Base-by-base conservation (phyloP, 2,113 vertebrate species). In the pig (Sus scrofa) region DNA sequence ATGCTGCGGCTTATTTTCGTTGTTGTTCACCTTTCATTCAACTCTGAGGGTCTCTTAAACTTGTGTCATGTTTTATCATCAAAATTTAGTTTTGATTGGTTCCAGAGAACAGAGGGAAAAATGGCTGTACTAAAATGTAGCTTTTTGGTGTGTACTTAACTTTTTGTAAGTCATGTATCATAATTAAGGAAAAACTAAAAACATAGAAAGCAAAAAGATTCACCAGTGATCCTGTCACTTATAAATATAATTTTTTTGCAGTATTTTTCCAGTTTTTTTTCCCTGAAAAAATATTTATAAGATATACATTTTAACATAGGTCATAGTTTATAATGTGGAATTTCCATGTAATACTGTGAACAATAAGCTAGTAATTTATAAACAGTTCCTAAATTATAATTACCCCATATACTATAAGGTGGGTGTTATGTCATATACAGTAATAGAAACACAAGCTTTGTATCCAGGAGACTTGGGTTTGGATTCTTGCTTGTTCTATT, bases 131-230 rank as follows among this genome's bases (percentile, higher is more conserved):
- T 27, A 32, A 91, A 88, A 88, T 58, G 9, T 44, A 90, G 27
- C 26, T 44, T 73, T 32, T 70, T 54, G 18, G 5, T 62, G n/a
- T 86, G 13, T 65, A 12, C 26, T 73, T 71, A 70, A 70, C 15
- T 37, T 82, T 86, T 26, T 34, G 26, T 71, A 70, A 95, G 11
- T 63, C 62, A 62, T 79, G 16, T 56, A 20, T 68, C 10, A 78
- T 27, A 83, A 50, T 77, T 77, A 86, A 70, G 74, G 50, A 87
- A 65, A 93, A 85, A 27, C 26, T 39, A 93, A 86, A 73, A 34
- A 92, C 70, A 74, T 18, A 71, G 34, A 85, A 58, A 96, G 81
- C 54, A 0, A 54, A 65, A 83, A 73, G 65, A 93, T 50, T 58
- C 34, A 32, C 58, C n/a, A 93, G 27, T 50, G 78, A 77, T 77